These are phyloP conservation scores for Fregetta grallaria DNA, from an alignment of 2,113 vertebrate genomes.

Conservation along the genomic window DNA sequence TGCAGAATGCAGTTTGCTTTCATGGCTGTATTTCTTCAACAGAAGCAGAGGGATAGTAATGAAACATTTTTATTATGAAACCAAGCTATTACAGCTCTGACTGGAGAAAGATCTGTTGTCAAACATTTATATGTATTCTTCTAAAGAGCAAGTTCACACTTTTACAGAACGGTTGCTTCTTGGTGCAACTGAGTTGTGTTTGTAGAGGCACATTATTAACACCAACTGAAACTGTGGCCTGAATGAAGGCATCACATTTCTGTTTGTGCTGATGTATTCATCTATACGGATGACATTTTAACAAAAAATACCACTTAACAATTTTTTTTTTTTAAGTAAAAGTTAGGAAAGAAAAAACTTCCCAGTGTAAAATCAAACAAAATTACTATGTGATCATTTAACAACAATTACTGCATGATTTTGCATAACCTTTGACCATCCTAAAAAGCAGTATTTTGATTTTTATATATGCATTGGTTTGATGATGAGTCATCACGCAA, in stretches of 20 bases:
- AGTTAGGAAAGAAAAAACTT: not conserved
- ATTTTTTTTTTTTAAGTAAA: not conserved
- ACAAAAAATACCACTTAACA: not conserved
- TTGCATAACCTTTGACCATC: not conserved
- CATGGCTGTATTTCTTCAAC: not conserved
- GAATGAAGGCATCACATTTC: not conserved
- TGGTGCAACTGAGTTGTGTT: not conserved
- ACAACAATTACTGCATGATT: not conserved
- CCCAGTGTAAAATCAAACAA: not conserved
- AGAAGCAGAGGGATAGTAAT: not conserved
- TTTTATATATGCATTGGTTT: not conserved
- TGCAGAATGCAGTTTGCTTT: not conserved
- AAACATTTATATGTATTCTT: not conserved
- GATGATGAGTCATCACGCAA: not conserved
- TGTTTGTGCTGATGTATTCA: not conserved
- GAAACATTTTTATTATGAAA: not conserved
- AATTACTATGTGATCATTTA: not conserved
- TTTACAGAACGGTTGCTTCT: not conserved
- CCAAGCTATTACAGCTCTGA: not conserved
- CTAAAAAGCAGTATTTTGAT: slow-evolving; percentile 2
- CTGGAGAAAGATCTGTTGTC: not conserved
- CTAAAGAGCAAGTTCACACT: not conserved
- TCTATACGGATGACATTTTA: not conserved
- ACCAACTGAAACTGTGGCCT: not conserved
- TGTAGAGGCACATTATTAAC: not conserved